These are phyloP conservation scores for Alosa alosa DNA, from an alignment of 2,113 vertebrate genomes.

Conservation along the genomic window DNA sequence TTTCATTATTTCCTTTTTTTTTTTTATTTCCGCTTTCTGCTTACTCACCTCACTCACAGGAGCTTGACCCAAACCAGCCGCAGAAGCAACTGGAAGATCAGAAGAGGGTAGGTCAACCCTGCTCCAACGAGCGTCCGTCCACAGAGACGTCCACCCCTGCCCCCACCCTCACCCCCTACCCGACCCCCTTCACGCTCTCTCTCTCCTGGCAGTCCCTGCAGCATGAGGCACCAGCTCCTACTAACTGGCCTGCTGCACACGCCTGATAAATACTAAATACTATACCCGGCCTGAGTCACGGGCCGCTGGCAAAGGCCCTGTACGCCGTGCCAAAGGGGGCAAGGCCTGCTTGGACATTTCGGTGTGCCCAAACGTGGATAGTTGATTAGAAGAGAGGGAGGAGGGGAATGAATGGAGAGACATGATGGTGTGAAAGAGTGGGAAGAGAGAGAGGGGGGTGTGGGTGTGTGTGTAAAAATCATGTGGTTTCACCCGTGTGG, in stretches of 20 bases:
- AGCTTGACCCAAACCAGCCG: constrained; percentile 90
- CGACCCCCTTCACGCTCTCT: constrained; percentile 30
- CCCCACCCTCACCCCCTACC: constrained; percentile 22
- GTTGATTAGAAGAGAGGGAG: background rate
- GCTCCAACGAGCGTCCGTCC: background rate
- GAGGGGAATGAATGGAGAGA: background rate
- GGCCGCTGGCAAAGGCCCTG: background rate
- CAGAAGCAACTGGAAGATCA: constrained; percentile 98
- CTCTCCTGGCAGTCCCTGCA: background rate
- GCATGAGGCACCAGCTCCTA: background rate
- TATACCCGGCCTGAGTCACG: background rate
- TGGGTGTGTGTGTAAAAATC: background rate
- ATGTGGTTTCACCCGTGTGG: background rate
- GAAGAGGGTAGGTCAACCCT: constrained; percentile 89
- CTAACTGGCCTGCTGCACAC: background rate
- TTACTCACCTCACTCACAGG: constrained; percentile 80
- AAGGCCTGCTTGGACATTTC: background rate
- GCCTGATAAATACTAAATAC: background rate
- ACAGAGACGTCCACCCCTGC: background rate
- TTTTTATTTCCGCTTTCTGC: constrained; percentile 57
- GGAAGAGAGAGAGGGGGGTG: background rate
- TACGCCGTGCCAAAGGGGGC: background rate
- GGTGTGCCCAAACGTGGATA: background rate
- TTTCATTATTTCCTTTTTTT: background rate
- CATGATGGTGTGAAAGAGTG: no score